Conservation (phyloP, 2,113 vertebrate species). For the Tragelaphus imberbis region DNA sequence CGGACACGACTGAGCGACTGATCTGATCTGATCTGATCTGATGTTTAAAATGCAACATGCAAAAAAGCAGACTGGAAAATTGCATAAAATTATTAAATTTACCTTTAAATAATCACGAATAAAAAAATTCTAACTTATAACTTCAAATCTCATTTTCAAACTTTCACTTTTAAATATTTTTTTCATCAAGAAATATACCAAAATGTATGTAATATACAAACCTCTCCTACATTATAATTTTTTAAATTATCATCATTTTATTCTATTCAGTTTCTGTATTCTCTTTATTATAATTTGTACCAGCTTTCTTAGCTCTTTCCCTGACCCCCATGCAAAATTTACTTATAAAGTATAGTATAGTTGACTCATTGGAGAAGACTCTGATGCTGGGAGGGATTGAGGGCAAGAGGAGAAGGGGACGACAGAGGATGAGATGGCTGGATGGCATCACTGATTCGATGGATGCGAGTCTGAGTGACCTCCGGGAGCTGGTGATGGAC, state of each 20-base stretch:
- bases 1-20: no score
- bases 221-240: neutral
- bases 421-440: no score
- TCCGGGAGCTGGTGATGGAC: no score
- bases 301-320: neutral
- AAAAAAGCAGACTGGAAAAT: slow-evolving; percentile 33
- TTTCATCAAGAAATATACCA: neutral
- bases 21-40: no score
- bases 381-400: no score
- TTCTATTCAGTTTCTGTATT: neutral
- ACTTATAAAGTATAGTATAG: neutral
- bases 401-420: no score
- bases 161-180: neutral
- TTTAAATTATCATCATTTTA: neutral
- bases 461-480: no score
- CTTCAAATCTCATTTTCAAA: neutral
- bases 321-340: neutral
- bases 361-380: no score
- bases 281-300: neutral
- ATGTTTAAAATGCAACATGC: slow-evolving; percentile 28
- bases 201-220: neutral
- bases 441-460: no score
- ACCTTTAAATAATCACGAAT: slow-evolving; percentile 29
- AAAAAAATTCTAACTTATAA: neutral
- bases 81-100: slow-evolving; percentile 40